A percentile compares a stretch with the other conserved stretches of the same genome.
Conservation (phyloP, 2,113 vertebrate genomes). For the Pterocles burchelli region DNA sequence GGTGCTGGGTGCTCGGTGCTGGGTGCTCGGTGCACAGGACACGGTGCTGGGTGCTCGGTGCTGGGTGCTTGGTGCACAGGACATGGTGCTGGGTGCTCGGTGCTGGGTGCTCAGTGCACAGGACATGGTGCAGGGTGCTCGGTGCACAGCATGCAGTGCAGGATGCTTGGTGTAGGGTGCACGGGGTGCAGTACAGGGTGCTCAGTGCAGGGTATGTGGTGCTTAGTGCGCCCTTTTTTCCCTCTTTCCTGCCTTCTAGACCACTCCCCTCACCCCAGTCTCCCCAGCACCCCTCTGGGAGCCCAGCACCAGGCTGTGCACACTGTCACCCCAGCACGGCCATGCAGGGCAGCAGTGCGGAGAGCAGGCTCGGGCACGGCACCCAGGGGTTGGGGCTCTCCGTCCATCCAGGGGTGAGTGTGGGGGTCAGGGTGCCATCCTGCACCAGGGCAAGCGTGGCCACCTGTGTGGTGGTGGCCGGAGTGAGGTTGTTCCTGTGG, state of each 20-base stretch:
- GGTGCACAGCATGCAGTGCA: not conserved
- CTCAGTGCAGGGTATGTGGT: not conserved
- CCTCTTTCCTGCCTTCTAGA: no score
- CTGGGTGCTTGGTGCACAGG: not conserved
- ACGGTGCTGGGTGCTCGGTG: no score
- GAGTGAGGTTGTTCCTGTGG: fast-evolving
- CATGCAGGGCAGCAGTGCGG: fast-evolving
- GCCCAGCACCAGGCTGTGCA: fast-evolving
- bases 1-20: not conserved
- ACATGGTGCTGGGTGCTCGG: not conserved
- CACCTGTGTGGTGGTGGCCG: fast-evolving
- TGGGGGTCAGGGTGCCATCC: fast-evolving
- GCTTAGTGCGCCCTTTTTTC: fast-evolving
- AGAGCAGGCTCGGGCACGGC: not conserved
- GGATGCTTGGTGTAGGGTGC: no score
- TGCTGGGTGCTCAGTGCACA: not conserved
- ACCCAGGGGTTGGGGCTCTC: not conserved
- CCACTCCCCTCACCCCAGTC: fast-evolving
- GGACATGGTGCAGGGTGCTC: not conserved
- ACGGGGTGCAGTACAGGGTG: not conserved
- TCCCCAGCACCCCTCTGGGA: not conserved
- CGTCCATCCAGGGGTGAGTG: not conserved
- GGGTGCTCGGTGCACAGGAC: not conserved
- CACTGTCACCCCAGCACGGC: fast-evolving
- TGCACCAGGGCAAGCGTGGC: fast-evolving